Base-by-base conservation (phyloP, 1,140 invertebrate genomes). In the Matsumurasca onukii region DNA sequence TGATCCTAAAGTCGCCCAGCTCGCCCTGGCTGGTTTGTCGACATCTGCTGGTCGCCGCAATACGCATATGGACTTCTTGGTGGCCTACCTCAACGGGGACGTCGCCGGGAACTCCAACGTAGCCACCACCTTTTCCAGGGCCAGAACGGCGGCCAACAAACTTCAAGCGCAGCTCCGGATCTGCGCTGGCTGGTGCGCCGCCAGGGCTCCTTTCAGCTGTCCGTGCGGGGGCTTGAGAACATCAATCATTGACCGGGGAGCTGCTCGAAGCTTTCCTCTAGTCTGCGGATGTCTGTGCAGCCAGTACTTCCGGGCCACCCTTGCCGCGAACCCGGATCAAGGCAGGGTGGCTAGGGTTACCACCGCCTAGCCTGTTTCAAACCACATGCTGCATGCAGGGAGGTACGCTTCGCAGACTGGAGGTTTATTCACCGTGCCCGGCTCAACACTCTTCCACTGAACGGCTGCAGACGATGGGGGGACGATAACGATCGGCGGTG, bases 301-400 rank as follows among this genome's bases (percentile, higher is more conserved):
- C n/a, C 49, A 52, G 3, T 24, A 52, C 49, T 5, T 5, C 49
- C 49, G 49, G 20, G 12, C 34, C 17, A 5, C 49, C 20, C 49
- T 52, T 52, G 49, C 49, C 49, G 49, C 49, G 49, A 5, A 52
- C 12, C 49, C 49, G 49, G 49, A 52, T 22, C 49, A 52, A 52
- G 49, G 49, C 49, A 52, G 49, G 49, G 49, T 52, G 20, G 49
- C 49, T 24, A 5, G 49, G 49, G 49, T 22, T 20, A 20, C 22
- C 3, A 52, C 49, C 5, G 22, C 5, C 3, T 52, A 24, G 13
- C 49, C 49, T 5, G 20, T 20, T 5, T 13, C 49, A 12, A 52
- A 52, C 20, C 49, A 52, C 49, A 52, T 52, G 49, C 49, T 52
- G 9, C 49, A 20, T 3, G 49, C 3, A 24, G 20, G 49, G 5